These are phyloP conservation scores for Zaprionus gabonicus DNA, from an alignment of 1,140 invertebrate genomes.

Conservation along the genomic window DNA sequence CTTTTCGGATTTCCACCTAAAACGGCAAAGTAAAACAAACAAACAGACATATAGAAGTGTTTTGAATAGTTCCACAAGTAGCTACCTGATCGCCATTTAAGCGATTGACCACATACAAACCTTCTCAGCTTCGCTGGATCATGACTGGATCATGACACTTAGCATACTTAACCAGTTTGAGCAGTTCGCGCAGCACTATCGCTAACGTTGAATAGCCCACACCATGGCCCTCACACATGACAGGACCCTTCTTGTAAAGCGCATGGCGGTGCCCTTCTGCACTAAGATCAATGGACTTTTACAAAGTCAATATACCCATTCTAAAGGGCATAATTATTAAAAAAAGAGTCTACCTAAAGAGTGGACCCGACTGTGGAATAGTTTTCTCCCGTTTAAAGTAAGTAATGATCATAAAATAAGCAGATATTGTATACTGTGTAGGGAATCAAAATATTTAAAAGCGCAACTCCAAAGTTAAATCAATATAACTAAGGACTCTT, in stretches of 20 bases:
- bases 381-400: no score
- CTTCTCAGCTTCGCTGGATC: conserved; percentile 89
- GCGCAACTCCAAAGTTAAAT: conserved; percentile 4
- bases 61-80: not conserved
- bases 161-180: conserved; percentile 97
- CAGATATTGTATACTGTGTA: no score
- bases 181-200: conserved; percentile 95
- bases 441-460: not conserved
- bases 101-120: conserved; percentile 86
- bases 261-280: conserved; percentile 91
- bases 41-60: not conserved
- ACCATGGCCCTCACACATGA: conserved; percentile 89
- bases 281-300: conserved; percentile 89
- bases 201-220: conserved; percentile 96
- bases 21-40: not conserved
- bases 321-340: no score
- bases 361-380: no score
- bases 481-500: conserved; percentile 43
- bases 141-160: conserved; percentile 92
- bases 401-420: no score
- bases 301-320: no score
- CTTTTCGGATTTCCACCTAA: conserved; percentile 54
- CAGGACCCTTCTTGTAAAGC: conserved; percentile 92
- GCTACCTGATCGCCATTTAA: conserved; percentile 93
- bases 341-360: no score